Evolutionary conservation across 2,113 vertebrate species (phyloP), one percentile per base, ranked within the genome.

Genomic region (Sarotherodon lohbergeri): DNA sequence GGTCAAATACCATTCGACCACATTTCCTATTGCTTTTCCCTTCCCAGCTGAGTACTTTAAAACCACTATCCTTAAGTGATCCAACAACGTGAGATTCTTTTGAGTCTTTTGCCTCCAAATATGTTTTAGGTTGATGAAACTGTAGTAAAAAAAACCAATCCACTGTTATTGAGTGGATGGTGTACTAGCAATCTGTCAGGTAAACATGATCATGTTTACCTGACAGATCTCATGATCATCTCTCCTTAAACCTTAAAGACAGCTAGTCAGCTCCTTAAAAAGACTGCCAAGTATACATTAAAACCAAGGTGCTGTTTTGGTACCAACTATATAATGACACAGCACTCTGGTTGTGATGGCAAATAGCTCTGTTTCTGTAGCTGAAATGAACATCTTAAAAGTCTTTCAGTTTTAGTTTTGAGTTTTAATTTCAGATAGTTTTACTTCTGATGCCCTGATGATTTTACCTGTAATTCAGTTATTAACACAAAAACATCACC

Each of bases 231-330:
- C 61, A 84, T n/a, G 7, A 29, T 92, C 79, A 83, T 56, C 41
- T 87, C 59, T 10, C 22, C 54, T 54, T 85, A 91, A 93, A 85
- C 61, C 84, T 90, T 80, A 86, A 90, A 93, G 39, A 46, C 85
- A 88, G 78, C 73, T 87, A 29, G 83, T 89, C 85, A 81, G 81
- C 24, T 66, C 61, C 57, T 56, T 83, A 52, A 80, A 92, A 76
- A 39, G 48, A 78, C 24, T n/a, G 54, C 2, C 6, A 4, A 76
- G 79, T 24, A 81, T 22, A 39, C 73, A 27, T 80, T 87, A 83
- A 92, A 88, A 88, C 88, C 61, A 9, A 5, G 8, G 10, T 59
- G 36, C 73, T 68, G 43, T 57, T 63, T 85, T 6, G 14, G 14
- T 66, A 52, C 55, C 22, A 17, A 22, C 10, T 63, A 22, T 54